Percentiles rank a stretch among this genome's conserved stretches.
Evolutionary conservation across 1,140 invertebrate genomes (phyloP).

Genomic region (Macrobrachium rosenbergii): DNA sequence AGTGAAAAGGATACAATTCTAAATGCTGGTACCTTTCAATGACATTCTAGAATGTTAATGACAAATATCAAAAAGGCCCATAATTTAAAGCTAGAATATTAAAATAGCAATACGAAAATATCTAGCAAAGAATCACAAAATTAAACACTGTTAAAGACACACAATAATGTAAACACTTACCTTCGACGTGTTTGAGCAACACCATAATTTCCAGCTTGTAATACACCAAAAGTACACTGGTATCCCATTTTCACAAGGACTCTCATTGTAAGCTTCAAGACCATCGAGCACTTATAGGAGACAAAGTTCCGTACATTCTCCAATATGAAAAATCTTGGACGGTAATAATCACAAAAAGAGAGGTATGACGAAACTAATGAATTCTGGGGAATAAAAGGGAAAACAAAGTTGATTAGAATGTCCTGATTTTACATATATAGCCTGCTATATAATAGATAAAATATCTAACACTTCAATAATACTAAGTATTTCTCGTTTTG

Average conservation of each 20-base stretch:
- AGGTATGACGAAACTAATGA: slow-evolving; percentile 87
- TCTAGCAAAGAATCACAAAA: background rate
- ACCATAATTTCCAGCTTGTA: slow-evolving; percentile 90
- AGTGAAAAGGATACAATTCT: too few species aligned
- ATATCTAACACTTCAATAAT: background rate
- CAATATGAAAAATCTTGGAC: slow-evolving; percentile 86
- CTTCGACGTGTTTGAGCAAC: slow-evolving; percentile 85
- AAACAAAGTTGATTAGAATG: background rate
- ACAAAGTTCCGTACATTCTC: slow-evolving; percentile 93
- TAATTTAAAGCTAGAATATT: background rate
- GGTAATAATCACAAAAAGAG: slow-evolving; percentile 89
- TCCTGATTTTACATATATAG: too few species aligned
- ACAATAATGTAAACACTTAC: slow-evolving; percentile 68
- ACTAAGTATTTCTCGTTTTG: background rate
- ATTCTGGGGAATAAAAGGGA: slow-evolving; percentile 74
- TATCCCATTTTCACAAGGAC: slow-evolving; percentile 88
- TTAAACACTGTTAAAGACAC: background rate
- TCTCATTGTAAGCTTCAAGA: slow-evolving; percentile 84
- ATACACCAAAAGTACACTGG: slow-evolving; percentile 87
- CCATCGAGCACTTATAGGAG: slow-evolving; percentile 83
- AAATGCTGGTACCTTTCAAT: too few species aligned
- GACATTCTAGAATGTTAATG: too few species aligned
- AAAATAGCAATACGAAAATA: background rate
- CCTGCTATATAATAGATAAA: background rate
- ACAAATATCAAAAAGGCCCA: too few species aligned